Evolutionary conservation across 2,888 invertebrate species (phyloP).

Genomic region (Pristionchus exspectatus): DNA sequence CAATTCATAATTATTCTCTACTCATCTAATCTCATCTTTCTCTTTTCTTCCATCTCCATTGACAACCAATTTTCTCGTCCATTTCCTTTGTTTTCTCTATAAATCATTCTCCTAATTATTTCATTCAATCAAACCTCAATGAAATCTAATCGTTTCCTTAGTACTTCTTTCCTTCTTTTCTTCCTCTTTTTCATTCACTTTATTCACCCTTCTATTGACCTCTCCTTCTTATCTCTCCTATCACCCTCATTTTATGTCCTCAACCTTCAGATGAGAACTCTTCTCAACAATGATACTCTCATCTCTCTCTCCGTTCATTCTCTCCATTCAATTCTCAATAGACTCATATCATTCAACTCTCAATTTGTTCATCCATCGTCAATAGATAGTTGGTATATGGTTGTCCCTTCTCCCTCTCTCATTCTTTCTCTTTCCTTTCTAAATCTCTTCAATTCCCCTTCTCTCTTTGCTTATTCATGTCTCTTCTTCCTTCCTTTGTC

Average conservation of each 20-base stretch:
- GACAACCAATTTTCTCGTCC: neutral
- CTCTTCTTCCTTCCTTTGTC: conserved; percentile 38
- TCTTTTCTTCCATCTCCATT: neutral
- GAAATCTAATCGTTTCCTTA: neutral
- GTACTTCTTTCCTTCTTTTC: neutral
- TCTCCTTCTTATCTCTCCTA: neutral
- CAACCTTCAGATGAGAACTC: neutral
- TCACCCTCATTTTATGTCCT: neutral
- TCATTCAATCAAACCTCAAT: neutral
- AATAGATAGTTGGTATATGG: neutral
- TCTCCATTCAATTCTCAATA: neutral
- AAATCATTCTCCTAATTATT: neutral
- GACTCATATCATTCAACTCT: neutral
- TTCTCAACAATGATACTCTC: neutral
- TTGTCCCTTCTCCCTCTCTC: neutral
- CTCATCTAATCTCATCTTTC: neutral
- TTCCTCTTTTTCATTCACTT: conserved; percentile 12
- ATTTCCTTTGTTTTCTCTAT: neutral
- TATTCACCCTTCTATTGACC: conserved; percentile 8
- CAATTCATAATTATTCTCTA: conserved; percentile 9
- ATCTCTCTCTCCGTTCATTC: neutral
- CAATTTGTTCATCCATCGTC: neutral
- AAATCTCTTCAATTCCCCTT: neutral
- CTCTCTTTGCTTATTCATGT: conserved; percentile 22
- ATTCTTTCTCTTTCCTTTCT: conserved; percentile 15